Evolutionary conservation across 2,888 invertebrate genomes (phyloP), one percentile per base, ranked within the genome.

Genomic region (Encarsia formosa): DNA sequence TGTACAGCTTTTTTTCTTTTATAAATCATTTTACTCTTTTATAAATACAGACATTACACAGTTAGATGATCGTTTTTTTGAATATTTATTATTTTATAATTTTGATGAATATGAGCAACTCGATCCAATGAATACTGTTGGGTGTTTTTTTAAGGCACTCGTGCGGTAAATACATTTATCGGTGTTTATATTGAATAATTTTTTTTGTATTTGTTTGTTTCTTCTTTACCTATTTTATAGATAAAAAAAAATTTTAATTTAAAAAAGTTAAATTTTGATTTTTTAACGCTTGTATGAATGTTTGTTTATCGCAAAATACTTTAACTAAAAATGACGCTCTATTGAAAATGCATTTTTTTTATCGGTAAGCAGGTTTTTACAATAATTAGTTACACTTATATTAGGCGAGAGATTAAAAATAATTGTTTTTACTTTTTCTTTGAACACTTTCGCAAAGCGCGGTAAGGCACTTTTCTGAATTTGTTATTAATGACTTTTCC

Each of bases 101-200:
- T 60, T 51, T 58, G 41, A 60, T 57, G 47, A 54, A 39, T 49
- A 58, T 59, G 39, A 37, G 49, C 41, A 44, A 51, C 35, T 52
- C 56, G 49, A 34, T 47, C 26, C 35, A 52, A 60, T 57, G 61
- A 61, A 63, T 63, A 63, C 63, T 63, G 61, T 61, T 59, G 42
- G 61, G 61, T 67, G 64, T 65, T 65, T 62, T 59, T 46, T 67
- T 68, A 70, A 70, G 70, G 69, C 70, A 70, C 70, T 67, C 70
- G 70, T 70, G 69, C 69, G 60, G 51, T 54, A 64, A 64, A 67
- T 62, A 63, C 59, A 60, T 56, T 47, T 51, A 59, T 59, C 52
- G 54, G 56, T 55, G 57, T 57, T 46, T 15, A n/a, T n/a, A n/a
- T n/a, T n/a, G n/a, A n/a, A n/a, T n/a, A n/a, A n/a, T n/a, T n/a